Evolutionary conservation across 2,888 invertebrate species (phyloP), one percentile per base, ranked within the genome.

Genomic region (Dilophus febrilis): DNA sequence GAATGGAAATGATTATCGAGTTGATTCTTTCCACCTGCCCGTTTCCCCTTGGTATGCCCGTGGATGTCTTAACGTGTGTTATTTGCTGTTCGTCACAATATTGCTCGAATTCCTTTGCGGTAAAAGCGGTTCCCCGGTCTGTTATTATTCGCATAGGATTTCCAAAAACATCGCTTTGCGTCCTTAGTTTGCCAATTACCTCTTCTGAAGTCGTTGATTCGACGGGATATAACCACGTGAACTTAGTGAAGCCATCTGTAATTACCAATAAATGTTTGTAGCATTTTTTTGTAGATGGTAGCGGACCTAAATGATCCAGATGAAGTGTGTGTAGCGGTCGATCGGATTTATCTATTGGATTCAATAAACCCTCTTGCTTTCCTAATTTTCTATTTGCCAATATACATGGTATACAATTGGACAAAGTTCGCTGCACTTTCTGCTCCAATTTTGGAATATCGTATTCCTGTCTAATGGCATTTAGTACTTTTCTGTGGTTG

Each of bases 301-400:
- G 26, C 3, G 55, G 55, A 4, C 56, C 55, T 4, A 59, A 17
- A 35, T 58, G 58, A 37, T 57, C 56, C 8, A 52, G 30, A 37
- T 56, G 55, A 12, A 47, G 49, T 0, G 53, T 55, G 16, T 51
- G 44, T 10, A 57, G 40, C 12, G 55, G 55, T 4, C 38, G 34
- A 1, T 45, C 48, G 13, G 42, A 53, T 26, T 58, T 58, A 13
- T 50, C 48, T 5, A 58, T 49, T 0, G 51, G 45, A 37, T 54
- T 40, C 16, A 58, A 44, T 6, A 48, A 47, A 12, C 56, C 55
- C 45, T 56, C 54, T 33, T 53, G 47, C 37, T 53, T 57, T 14
- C 30, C 30, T 6, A 4, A 14, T 30, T 30, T 30, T 14, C 11
- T n/a, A 7, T 13, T 30, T 14, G n/a, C 30, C 5, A 30, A 14